These are phyloP conservation scores for Heterodera filipjevi DNA, from an alignment of 2,888 invertebrate genomes.

Conservation along the genomic window DNA sequence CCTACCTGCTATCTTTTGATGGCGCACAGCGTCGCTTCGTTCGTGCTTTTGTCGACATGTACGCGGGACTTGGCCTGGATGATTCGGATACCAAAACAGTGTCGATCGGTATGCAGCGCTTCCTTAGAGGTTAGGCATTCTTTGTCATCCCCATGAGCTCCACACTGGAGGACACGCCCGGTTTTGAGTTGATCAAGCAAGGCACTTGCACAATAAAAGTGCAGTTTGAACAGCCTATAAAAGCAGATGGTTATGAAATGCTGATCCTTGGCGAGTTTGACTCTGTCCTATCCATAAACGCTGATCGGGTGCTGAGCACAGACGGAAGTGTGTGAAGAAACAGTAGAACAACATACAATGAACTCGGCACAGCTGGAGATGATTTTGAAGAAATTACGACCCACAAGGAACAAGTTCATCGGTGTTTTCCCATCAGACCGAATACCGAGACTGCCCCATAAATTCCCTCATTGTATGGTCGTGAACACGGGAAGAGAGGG, in stretches of 20 bases:
- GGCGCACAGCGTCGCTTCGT: not conserved
- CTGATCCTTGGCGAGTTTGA: too few relatives aligned
- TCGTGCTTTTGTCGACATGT: constrained; percentile 21
- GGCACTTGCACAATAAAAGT: not conserved
- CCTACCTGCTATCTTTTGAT: not conserved
- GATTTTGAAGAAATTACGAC: not conserved
- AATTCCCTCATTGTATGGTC: not conserved
- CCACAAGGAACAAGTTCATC: not conserved
- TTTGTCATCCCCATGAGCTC: constrained; percentile 22
- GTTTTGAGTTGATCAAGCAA: not conserved
- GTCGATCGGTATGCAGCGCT: not conserved
- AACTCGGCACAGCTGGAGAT: constrained; percentile 13
- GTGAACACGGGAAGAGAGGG: constrained; percentile 21
- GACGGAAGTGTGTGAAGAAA: constrained; percentile 1
- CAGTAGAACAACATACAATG: not conserved
- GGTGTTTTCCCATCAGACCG: constrained; percentile 18
- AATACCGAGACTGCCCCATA: not conserved
- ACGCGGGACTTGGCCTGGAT: constrained; percentile 8
- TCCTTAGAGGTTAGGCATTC: not conserved
- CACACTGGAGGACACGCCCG: not conserved
- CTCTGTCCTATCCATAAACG: constrained; percentile 13
- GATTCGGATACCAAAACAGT: constrained; percentile 1
- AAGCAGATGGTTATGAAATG: too few relatives aligned
- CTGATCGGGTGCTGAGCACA: constrained; percentile 16
- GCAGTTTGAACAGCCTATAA: constrained; percentile 12